Evolutionary conservation across 2,797 vertebrate genomes (phyloP).

Genomic region (Oreortyx pictus): DNA sequence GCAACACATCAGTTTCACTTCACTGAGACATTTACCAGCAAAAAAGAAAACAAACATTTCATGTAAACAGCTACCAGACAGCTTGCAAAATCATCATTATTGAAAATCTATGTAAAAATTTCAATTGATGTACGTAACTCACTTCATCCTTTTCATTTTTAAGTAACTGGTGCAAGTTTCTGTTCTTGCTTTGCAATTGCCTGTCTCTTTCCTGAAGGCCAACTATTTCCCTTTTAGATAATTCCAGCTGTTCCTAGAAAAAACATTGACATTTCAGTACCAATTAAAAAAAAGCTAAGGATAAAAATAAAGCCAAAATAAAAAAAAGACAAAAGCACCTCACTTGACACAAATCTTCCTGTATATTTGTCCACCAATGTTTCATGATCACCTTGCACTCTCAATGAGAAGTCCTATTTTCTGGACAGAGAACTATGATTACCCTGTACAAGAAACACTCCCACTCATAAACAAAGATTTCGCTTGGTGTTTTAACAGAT

Average conservation of each 20-base stretch:
- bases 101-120: neutral
- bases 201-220: constrained; percentile 93
- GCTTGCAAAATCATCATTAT: neutral
- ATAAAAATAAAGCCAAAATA: neutral
- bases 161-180: constrained; percentile 91
- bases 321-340: neutral
- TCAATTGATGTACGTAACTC: constrained; percentile 38
- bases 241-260: constrained; percentile 92
- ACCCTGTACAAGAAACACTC: neutral
- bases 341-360: neutral
- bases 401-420: neutral
- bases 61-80: neutral
- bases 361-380: neutral
- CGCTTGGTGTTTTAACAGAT: neutral
- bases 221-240: constrained; percentile 90
- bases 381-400: neutral
- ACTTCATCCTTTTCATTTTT: constrained; percentile 98
- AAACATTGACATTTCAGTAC: neutral
- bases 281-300: neutral
- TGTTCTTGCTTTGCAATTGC: constrained; percentile 93
- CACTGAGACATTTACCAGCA: neutral
- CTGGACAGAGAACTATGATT: neutral
- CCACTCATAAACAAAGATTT: neutral
- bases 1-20: neutral
- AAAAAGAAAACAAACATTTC: neutral